Conservation (phyloP, 2,797 vertebrate species). For the Propithecus perrieri region DNA sequence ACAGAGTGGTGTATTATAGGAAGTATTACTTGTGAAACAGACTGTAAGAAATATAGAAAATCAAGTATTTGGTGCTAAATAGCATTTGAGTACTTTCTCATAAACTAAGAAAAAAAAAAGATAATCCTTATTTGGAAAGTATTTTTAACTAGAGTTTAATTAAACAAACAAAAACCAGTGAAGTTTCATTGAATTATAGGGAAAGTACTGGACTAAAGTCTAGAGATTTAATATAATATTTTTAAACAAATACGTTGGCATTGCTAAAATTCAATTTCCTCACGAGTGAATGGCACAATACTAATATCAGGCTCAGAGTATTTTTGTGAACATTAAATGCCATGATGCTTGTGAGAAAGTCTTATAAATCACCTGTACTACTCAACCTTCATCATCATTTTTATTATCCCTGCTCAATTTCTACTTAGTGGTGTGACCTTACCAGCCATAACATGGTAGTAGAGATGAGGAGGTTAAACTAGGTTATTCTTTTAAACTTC, state of each 20-base stretch:
- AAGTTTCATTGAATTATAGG: neutral
- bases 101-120: neutral
- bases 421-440: neutral
- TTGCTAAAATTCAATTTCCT: constrained; percentile 47
- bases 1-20: neutral
- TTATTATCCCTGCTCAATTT: neutral
- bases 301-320: constrained; percentile 9
- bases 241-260: constrained; percentile 51
- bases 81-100: neutral
- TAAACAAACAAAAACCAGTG: constrained; percentile 4
- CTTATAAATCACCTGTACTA: neutral
- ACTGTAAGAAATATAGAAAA: neutral
- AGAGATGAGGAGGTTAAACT: neutral
- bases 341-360: neutral
- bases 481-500: neutral
- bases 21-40: neutral
- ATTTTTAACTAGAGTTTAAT: constrained; percentile 27
- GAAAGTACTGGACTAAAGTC: neutral
- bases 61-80: neutral
- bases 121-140: neutral
- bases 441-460: neutral
- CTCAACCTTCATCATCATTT: neutral
- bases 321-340: neutral
- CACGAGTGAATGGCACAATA: neutral
- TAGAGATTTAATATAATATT: constrained; percentile 20